Percentiles rank a stretch among this genome's conserved stretches.
phyloP scores from a whole-genome alignment of 2,888 invertebrate genomes.

The Epistrophella euchroma region DNA sequence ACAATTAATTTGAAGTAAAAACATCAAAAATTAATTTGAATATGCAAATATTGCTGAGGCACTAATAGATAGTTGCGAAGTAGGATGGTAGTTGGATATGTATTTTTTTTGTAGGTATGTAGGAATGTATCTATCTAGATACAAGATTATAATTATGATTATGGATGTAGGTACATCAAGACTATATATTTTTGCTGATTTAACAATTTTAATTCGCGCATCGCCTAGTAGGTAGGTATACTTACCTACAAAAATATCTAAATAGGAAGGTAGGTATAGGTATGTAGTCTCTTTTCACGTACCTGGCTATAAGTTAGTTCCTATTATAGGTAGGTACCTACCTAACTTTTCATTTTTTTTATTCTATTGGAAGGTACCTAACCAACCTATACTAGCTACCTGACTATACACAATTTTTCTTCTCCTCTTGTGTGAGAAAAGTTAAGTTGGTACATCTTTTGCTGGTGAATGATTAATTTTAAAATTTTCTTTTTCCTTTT shows the following conservation, averaged over 20 bases:
- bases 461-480: constrained; percentile 70
- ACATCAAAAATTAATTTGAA: constrained; percentile 39
- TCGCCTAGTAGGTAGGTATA: background rate
- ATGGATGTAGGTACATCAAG: constrained; percentile 3
- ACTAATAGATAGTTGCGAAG: background rate
- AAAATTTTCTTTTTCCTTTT: constrained; percentile 44
- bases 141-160: constrained; percentile 10
- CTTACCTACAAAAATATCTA: too few relatives aligned
- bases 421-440: constrained; percentile 35
- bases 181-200: constrained; percentile 30
- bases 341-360: background rate
- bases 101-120: too few relatives aligned
- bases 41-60: constrained; percentile 16
- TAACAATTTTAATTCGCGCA: constrained; percentile 55
- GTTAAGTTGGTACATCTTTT: constrained; percentile 41
- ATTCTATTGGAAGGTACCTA: background rate
- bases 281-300: too few relatives aligned
- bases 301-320: background rate
- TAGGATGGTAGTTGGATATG: too few relatives aligned
- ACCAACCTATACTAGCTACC: too few relatives aligned
- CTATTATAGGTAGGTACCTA: background rate
- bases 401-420: constrained; percentile 5
- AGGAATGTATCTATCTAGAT: background rate
- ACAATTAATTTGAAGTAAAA: background rate
- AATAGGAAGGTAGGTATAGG: too few relatives aligned